phyloP scores from a whole-genome alignment of 2,113 vertebrate genomes.

The Antigone vipio region DNA sequence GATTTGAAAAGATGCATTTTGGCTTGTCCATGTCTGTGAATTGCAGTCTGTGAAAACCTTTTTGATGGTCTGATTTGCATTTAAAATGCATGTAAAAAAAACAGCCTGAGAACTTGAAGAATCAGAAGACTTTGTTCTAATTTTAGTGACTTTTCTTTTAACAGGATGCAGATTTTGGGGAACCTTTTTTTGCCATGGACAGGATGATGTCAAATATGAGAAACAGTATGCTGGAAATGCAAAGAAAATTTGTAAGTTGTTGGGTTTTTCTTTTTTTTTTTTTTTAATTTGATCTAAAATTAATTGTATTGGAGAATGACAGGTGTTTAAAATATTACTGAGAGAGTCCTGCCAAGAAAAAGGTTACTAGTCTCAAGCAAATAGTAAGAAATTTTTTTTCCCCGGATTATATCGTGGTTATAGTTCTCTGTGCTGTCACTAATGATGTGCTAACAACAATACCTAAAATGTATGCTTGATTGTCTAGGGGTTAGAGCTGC shows the following conservation, averaged over 20 bases:
- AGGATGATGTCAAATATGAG: constrained; percentile 86
- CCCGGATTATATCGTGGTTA: rapidly evolving
- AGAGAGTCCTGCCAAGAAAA: neutral
- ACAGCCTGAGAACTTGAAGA: neutral
- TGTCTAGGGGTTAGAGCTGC: neutral
- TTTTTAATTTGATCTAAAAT: neutral
- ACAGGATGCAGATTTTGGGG: constrained; percentile 76
- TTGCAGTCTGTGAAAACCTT: neutral
- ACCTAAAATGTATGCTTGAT: neutral
- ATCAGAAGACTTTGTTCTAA: neutral
- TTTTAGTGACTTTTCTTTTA: neutral
- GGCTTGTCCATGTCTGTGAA: neutral
- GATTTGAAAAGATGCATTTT: neutral
- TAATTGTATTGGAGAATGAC: neutral
- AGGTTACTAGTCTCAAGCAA: neutral
- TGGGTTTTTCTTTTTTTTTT: neutral
- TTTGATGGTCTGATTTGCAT: neutral
- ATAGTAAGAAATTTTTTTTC: neutral
- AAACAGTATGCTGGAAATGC: constrained; percentile 82
- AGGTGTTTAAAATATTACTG: neutral
- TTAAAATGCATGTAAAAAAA: neutral
- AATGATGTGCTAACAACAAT: neutral
- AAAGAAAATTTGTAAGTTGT: constrained; percentile 85
- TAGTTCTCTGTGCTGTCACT: neutral
- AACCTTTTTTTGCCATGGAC: constrained; percentile 84